Evolutionary conservation across 1,140 invertebrate genomes (phyloP), one percentile per base, ranked within the genome.

Genomic region (Drosophila nasuta): DNA sequence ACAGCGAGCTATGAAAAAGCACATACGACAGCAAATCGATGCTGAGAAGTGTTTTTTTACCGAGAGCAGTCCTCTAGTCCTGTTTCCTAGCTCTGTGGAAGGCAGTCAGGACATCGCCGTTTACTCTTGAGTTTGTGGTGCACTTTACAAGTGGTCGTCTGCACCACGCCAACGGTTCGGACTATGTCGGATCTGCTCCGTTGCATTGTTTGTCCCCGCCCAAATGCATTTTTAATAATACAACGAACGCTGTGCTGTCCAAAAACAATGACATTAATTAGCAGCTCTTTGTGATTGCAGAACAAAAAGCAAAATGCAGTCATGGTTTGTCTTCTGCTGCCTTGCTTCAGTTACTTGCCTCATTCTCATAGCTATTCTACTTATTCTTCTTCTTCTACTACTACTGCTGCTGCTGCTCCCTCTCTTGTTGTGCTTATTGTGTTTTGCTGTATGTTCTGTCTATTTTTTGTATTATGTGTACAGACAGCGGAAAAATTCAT

Each of bases 211-310:
- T 20, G 15, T 4, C n/a, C 17, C 35, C 38, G 6, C 7, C 35
- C 54, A 83, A 81, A 85, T 85, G 68, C 82, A 81, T 81, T 86
- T 86, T 82, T 82, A 64, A 86, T 88, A 86, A 79, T 79, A 65
- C 82, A 82, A 43, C 82, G 78, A 75, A 86, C 67, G 67, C 52
- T 67, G 75, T 15, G 75, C 85, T 83, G 77, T 89, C 75, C 69
- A 81, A 82, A 72, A 89, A 88, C 83, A 88, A 88, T 88, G 81
- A 89, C 81, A 88, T 88, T 88, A 88, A 88, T 88, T 88, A 88
- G 83, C 77, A 69, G 67, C 74, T 77, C 77, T 89, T 89, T 77
- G 81, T 83, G 66, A 83, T 68, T 74, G 66, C 58, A 45, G 76
- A 76, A 82, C 83, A 88, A 86, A 88, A 88, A 78, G 64, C 54